Base-by-base conservation (phyloP, 2,888 invertebrate species). In the Stratiomys singularior region DNA sequence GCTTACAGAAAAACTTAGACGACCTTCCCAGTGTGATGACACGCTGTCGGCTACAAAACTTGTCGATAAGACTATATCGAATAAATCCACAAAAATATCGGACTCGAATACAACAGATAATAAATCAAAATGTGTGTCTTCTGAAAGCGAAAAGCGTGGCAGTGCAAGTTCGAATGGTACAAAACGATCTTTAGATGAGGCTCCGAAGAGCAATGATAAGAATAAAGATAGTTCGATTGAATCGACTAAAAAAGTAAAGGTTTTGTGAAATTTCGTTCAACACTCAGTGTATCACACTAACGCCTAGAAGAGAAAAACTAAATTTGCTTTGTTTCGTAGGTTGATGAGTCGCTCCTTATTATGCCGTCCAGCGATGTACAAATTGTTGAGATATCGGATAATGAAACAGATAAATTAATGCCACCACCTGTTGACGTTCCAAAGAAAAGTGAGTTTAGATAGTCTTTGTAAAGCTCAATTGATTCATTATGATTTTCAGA, bases 1-100 rank as follows among this genome's bases (percentile, higher is more conserved):
- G 1, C 64, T 86, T 0, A 81, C 44, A 0, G 1, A 15, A 0
- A 86, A 86, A 77, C 4, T 86, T 71, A 83, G 86, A 1, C n/a
- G 74, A 37, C 74, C 74, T 5, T 56, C 83, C 83, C 0, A 85
- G 85, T 0, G 82, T 82, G 30, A 71, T 63, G 13, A 76, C 0
- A 82, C 83, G 0, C 80, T 81, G 0, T 58, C 66, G 2, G 3
- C 13, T 9, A 66, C 21, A 9, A 9, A n/a, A 21, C 1, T 72
- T 0, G 28, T 47, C 25, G 76, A 82, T 2, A 82, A 81, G 58
- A 76, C 85, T 0, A 9, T 9, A 37, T 37, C 37, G 9, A 86
- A 30, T 9, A 47, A 1, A 25, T 21, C 69, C 15, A 15, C 52
- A 18, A 15, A 15, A 37, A 37, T 18, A 21, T 15, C 3, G 1